Evolutionary conservation across 2,888 invertebrate species (phyloP), one percentile per base, ranked within the genome.

Genomic region (Noctua janthina): DNA sequence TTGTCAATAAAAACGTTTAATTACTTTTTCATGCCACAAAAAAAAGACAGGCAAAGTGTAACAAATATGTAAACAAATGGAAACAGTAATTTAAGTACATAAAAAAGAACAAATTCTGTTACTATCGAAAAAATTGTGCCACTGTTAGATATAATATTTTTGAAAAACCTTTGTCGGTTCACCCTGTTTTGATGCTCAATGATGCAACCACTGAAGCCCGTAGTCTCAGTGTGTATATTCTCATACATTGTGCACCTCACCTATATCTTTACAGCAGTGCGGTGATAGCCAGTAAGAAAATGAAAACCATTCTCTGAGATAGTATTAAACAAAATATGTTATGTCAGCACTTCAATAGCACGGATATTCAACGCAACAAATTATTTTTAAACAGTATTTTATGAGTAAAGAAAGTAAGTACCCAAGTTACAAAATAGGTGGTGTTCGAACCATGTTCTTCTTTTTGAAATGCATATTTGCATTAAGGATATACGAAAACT

Each of bases 381-480:
- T n/a, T 29, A 78, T 35, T 4, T 59, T 2, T n/a, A 39, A 29
- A n/a, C 6, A 59, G 10, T 59, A 59, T n/a, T n/a, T 10, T 11
- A 56, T 3, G 13, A 51, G 43, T 43, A 13, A 17, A 4, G n/a
- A 49, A 49, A 71, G 71, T 68, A 35, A 15, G 17, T 64, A 51
- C n/a, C 49, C 46, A 39, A 59, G 51, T 54, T 74, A 78, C 66
- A 78, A 83, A 78, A 54, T 71, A 59, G 20, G 23, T 51, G 35
- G 46, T 64, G 56, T 83, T 78, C 72, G 49, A 78, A 73, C 1
- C 68, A 35, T 56, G 62, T 78, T 69, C 4, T 35, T 15, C 78
- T 64, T 78, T 82, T 83, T 77, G 68, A 82, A 82, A 82, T 82
- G 72, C 68, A 82, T 77, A 83, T 83, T 46, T 77, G 71, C 71